phyloP scores from a whole-genome alignment of 2,888 invertebrate species.

The Ashinkailepas kermadecensis region DNA sequence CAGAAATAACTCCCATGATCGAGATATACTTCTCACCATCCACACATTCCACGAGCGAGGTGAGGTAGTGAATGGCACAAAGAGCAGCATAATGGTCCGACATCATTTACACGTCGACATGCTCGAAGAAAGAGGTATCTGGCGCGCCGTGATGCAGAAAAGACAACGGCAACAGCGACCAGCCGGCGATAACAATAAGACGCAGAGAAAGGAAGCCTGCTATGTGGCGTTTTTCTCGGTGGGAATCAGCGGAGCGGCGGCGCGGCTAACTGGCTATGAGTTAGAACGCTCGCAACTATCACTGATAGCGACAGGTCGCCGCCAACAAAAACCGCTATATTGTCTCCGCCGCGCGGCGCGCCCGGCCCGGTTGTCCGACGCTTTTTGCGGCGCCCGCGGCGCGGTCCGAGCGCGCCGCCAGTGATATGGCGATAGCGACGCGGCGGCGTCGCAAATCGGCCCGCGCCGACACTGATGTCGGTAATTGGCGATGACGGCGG shows the following conservation, averaged over 20 bases:
- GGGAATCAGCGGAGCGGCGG: no score
- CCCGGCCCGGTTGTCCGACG: neutral
- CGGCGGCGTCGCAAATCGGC: neutral
- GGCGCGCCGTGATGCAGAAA: neutral
- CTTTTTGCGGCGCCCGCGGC: neutral
- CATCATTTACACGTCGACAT: no score
- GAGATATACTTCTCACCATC: no score
- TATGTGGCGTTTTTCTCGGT: constrained; percentile 6
- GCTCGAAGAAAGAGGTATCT: no score
- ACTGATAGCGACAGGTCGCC: neutral
- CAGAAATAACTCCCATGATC: no score
- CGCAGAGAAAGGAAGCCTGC: neutral
- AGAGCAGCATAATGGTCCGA: no score
- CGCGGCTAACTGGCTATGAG: constrained; percentile 12
- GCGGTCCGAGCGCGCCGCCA: neutral
- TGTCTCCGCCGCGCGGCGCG: neutral
- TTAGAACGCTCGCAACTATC: constrained; percentile 1
- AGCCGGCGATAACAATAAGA: neutral
- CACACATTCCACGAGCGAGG: no score
- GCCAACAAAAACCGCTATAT: constrained; percentile 1
- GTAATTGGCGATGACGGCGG: constrained; percentile 1
- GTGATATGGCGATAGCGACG: neutral
- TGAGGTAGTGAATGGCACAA: no score
- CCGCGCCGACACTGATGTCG: neutral
- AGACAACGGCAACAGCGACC: neutral